Evolutionary conservation across 1,140 invertebrate genomes (phyloP).

Genomic region (Conus betulinus): DNA sequence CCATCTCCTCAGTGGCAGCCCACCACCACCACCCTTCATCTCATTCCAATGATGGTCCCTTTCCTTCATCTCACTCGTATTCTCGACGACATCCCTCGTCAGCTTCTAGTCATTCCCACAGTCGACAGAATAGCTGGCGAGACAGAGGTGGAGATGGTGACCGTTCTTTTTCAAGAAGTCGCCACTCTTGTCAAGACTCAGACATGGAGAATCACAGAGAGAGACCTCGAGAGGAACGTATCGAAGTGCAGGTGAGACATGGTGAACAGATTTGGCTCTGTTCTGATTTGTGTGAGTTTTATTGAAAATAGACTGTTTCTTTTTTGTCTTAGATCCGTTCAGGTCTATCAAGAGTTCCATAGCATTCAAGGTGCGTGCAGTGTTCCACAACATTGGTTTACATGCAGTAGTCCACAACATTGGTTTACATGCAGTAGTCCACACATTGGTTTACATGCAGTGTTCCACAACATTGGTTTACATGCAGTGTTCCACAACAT

Average conservation of each 20-base stretch:
- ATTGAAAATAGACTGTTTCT: too few relatives aligned
- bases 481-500: too few relatives aligned
- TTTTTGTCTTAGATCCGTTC: too few relatives aligned
- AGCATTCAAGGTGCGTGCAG: too few relatives aligned
- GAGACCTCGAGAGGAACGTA: constrained; percentile 79
- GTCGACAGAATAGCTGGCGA: constrained; percentile 53
- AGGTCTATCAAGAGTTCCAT: too few relatives aligned
- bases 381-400: too few relatives aligned
- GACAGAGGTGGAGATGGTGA: constrained; percentile 32
- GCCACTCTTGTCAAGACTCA: constrained; percentile 67
- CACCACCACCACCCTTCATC: constrained; percentile 37
- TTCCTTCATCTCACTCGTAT: not conserved
- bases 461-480: too few relatives aligned
- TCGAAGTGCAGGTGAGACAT: constrained; percentile 83
- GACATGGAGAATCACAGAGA: constrained; percentile 54
- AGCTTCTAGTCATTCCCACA: constrained; percentile 44
- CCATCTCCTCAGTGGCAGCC: constrained; percentile 21
- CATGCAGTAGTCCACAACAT: too few relatives aligned
- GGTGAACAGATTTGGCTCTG: not conserved
- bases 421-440: too few relatives aligned
- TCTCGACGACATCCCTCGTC: constrained; percentile 33
- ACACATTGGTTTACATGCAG: too few relatives aligned
- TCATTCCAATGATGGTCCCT: constrained; percentile 2
- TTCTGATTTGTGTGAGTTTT: too few relatives aligned
- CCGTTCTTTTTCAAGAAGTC: constrained; percentile 40